A percentile compares a stretch with the other conserved stretches of the same genome.
Conservation (phyloP, 2,888 invertebrate species). For the Philonicus albiceps region DNA sequence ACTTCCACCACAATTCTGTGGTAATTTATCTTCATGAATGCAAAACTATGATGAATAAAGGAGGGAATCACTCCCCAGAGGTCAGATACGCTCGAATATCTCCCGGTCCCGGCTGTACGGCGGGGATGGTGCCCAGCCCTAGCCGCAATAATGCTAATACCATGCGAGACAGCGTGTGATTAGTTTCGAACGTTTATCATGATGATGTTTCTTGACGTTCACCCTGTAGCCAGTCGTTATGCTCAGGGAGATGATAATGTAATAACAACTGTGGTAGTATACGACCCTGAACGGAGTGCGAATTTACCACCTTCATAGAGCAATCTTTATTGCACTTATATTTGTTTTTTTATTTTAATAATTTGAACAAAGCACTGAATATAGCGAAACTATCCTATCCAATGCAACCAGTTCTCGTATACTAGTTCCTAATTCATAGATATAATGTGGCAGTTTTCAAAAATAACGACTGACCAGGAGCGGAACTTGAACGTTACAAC, state of each 20-base stretch:
- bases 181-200: constrained; percentile 39
- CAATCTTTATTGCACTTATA: background rate
- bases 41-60: constrained; percentile 42
- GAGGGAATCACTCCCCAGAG: constrained; percentile 40
- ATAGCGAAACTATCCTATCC: too few species aligned
- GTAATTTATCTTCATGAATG: constrained; percentile 41
- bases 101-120: background rate
- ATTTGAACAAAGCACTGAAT: background rate
- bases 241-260: constrained; percentile 25
- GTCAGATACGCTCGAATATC: constrained; percentile 20
- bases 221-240: background rate
- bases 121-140: background rate
- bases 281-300: background rate
- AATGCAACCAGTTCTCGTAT: too few species aligned
- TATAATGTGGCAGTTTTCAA: too few species aligned
- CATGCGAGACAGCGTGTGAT: constrained; percentile 31
- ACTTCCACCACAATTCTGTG: constrained; percentile 41
- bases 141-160: constrained; percentile 10
- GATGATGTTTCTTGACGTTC: constrained; percentile 32
- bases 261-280: constrained; percentile 4
- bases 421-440: too few species aligned
- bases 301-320: constrained; percentile 11
- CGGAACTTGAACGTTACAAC: too few species aligned
- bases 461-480: too few species aligned
- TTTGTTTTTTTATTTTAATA: background rate